Conservation (phyloP, 2,113 vertebrate species). For the Budorcas taxicolor region DNA sequence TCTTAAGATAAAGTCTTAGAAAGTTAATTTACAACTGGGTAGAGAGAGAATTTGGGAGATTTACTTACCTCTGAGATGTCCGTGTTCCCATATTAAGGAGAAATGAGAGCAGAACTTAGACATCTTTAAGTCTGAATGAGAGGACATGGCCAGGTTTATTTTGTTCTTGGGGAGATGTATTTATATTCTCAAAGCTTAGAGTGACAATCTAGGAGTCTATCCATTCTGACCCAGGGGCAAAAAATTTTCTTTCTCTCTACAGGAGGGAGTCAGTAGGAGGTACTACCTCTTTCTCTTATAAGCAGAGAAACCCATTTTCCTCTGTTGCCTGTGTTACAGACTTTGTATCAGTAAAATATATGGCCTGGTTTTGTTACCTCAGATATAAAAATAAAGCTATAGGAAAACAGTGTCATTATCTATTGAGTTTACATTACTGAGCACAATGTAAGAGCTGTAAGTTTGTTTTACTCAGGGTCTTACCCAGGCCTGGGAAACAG, state of each 20-base stretch:
- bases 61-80: neutral
- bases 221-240: neutral
- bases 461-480: neutral
- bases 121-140: neutral
- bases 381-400: neutral
- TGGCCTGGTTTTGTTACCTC: neutral
- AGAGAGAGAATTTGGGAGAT: neutral
- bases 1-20: neutral
- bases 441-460: neutral
- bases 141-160: neutral
- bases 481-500: neutral
- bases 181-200: neutral
- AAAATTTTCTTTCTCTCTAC: neutral
- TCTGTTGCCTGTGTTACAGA: neutral
- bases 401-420: neutral
- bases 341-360: neutral
- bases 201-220: neutral
- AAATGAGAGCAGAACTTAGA: neutral
- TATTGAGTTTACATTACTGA: neutral
- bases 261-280: too few relatives aligned
- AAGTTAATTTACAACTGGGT: conserved; percentile 16
- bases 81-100: neutral
- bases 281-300: neutral
- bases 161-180: neutral
- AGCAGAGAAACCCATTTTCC: neutral